A percentile compares a stretch with the other conserved stretches of the same genome.
Conservation (phyloP, 1,140 invertebrate genomes). For the Daktulosphaira vitifoliae region DNA sequence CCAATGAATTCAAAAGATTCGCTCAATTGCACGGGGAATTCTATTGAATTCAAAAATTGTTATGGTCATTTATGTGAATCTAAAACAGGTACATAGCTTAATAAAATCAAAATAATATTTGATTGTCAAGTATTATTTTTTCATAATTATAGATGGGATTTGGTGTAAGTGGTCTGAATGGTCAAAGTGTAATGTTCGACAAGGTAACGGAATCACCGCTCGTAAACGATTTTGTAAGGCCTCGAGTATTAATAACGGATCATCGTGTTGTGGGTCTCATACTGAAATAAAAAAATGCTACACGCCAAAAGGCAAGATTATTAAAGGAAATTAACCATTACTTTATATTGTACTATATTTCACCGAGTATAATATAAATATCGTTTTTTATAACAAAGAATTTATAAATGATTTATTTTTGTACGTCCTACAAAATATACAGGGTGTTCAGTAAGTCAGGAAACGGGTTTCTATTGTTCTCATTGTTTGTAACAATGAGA, state of each 20-base stretch:
- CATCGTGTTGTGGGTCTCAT: not conserved
- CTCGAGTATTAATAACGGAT: not conserved
- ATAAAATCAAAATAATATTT: no score
- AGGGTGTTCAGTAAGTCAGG: no score
- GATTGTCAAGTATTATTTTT: no score
- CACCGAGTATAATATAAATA: no score
- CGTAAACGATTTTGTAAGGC: constrained; percentile 13
- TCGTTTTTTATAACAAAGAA: no score
- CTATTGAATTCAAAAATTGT: constrained; percentile 26
- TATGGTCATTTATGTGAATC: not conserved
- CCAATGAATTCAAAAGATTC: constrained; percentile 1
- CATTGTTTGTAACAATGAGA: no score
- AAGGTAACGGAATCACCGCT: not conserved
- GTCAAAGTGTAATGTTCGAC: not conserved
- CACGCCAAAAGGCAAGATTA: not conserved
- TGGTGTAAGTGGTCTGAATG: constrained; percentile 23
- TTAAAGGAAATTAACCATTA: no score
- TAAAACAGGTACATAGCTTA: not conserved
- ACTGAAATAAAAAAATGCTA: constrained; percentile 16
- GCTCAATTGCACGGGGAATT: not conserved
- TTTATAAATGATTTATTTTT: no score
- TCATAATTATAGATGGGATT: not conserved
- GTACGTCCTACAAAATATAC: no score
- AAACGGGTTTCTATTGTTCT: no score
- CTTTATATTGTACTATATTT: no score